Evolutionary conservation across 2,797 vertebrate species (phyloP).

Genomic region (Acrossocheilus wenchowensis): DNA sequence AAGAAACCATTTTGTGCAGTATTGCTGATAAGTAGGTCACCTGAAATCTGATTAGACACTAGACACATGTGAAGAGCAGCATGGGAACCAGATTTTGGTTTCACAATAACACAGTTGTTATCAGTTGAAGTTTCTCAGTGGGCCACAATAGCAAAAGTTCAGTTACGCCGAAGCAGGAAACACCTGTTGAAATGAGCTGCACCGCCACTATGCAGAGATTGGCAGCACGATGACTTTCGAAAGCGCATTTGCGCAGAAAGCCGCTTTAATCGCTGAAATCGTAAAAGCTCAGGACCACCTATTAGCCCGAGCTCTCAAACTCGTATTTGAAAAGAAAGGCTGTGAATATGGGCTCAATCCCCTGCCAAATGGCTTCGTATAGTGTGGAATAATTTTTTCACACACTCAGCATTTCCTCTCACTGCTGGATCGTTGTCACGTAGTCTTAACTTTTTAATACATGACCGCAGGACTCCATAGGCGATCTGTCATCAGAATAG

Average conservation of each 20-base stretch:
- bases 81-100: slow-evolving; percentile 53
- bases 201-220: background rate
- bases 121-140: slow-evolving; percentile 49
- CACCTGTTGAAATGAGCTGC: slow-evolving; percentile 50
- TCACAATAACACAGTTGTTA: slow-evolving; percentile 52
- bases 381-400: slow-evolving; percentile 47
- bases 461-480: slow-evolving; percentile 52
- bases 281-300: slow-evolving; percentile 49
- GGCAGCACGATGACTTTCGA: slow-evolving; percentile 22
- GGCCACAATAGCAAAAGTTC: slow-evolving; percentile 39
- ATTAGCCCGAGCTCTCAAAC: slow-evolving; percentile 41
- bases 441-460: slow-evolving; percentile 57
- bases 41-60: slow-evolving; percentile 46
- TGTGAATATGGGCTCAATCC: slow-evolving; percentile 45
- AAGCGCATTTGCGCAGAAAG: slow-evolving; percentile 36
- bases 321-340: slow-evolving; percentile 52
- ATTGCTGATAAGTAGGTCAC: slow-evolving; percentile 45
- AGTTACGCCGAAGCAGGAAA: slow-evolving; percentile 52
- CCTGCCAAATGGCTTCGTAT: slow-evolving; percentile 32
- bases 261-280: slow-evolving; percentile 44
- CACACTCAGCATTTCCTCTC: slow-evolving; percentile 52
- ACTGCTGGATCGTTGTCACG: slow-evolving; percentile 47
- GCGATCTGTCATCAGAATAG: slow-evolving; percentile 52
- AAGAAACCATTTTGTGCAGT: slow-evolving; percentile 18
- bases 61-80: slow-evolving; percentile 43